Evolutionary conservation across 2,888 invertebrate species (phyloP), one percentile per base, ranked within the genome.

Genomic region (Furcula furcula): DNA sequence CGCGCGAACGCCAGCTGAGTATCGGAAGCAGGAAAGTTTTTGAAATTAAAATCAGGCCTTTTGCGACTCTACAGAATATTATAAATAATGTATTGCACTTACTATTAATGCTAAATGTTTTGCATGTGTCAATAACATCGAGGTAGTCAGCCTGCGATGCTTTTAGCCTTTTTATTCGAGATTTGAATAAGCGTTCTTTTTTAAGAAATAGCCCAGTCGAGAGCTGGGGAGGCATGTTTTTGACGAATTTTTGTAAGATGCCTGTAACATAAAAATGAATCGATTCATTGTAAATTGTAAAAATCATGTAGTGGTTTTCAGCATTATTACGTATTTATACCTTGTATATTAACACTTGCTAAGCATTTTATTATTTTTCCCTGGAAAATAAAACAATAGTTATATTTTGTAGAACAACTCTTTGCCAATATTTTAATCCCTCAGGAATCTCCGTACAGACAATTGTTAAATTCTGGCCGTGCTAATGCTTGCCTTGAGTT

Each of bases 1-100:
- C 59, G 55, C 62, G 59, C 65, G 61, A 46, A 40, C 51, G 29
- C 45, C 50, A 55, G 55, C 56, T 47, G 58, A 59, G 65, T 66
- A 62, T 59, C 50, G 53, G 65, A 67, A 67, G 59, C 69, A 73
- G 62, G 55, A 54, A 45, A 55, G 47, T 54, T 69, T 36, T 73
- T 65, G 50, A 73, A 76, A 69, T 73, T 70, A 54, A 64, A 69
- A 76, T 73, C 40, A 59, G 47, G 57, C 47, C 46, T 48, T 47
- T 50, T 46, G 36, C 43, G 46, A 35, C 48, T 46, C 46, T 14
- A 50, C 48, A 48, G 38, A 46, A 35, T 48, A 40, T 43, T 36
- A 76, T 75, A 65, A 60, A 73, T 74, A 57, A 69, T 66, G 57
- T 68, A 67, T 71, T 54, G 48, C 61, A 57, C 47, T 46, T 52